Percentiles rank a stretch among this genome's conserved stretches.
Evolutionary conservation across 2,113 vertebrate species (phyloP).

Genomic region (Mastomys natalensis): DNA sequence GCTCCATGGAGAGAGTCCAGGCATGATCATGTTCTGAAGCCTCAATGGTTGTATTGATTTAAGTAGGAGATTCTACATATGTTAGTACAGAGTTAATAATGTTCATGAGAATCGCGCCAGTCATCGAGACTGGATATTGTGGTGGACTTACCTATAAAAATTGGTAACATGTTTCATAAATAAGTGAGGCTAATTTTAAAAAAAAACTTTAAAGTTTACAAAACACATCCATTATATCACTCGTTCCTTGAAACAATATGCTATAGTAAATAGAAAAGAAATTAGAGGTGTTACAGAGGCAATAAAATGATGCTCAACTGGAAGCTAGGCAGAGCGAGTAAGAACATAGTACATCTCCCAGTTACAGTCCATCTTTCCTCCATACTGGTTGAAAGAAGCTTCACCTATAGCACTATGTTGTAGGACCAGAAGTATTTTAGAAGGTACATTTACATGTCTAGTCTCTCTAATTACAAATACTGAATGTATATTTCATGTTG

Average conservation of each 20-base stretch:
- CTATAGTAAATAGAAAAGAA: not conserved
- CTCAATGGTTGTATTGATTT: not conserved
- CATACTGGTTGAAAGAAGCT: not conserved
- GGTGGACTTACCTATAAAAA: not conserved
- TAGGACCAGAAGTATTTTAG: not conserved
- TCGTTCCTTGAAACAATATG: constrained; percentile 23
- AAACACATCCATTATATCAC: constrained; percentile 2
- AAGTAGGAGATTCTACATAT: not conserved
- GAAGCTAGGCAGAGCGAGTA: not conserved
- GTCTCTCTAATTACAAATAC: not conserved
- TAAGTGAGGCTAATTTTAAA: not conserved
- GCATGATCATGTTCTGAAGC: not conserved
- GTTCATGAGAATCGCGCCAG: not conserved
- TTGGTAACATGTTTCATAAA: constrained; percentile 28
- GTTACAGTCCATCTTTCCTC: not conserved
- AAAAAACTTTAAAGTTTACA: not conserved
- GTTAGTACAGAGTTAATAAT: constrained; percentile 17
- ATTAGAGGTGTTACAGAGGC: not conserved
- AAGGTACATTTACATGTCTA: not conserved
- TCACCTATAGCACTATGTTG: no score
- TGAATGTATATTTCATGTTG: not conserved
- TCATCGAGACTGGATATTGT: not conserved
- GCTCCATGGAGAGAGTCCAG: not conserved
- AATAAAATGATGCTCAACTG: not conserved
- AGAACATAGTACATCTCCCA: not conserved